Percentiles rank a stretch among this genome's conserved stretches.
Evolutionary conservation across 2,113 vertebrate species (phyloP).

Genomic region (Dipodomys spectabilis): DNA sequence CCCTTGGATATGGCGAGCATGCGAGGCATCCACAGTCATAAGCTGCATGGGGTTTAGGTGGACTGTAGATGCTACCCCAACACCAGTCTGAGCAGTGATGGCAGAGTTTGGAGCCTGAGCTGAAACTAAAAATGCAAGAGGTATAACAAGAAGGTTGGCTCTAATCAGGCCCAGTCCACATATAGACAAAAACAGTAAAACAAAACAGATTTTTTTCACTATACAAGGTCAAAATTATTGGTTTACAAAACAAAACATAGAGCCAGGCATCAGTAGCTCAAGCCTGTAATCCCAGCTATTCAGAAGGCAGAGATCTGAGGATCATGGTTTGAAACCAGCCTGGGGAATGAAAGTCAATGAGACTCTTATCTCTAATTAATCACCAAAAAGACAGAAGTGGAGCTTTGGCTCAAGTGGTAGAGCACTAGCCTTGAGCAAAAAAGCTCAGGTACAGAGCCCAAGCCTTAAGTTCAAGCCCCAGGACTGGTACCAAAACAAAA

Average conservation of each 20-base stretch:
- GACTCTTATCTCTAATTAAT: too few relatives aligned
- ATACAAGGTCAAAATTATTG: background rate
- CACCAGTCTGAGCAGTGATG: conserved; percentile 93
- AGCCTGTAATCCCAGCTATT: too few relatives aligned
- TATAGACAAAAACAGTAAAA: background rate
- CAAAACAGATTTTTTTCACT: background rate
- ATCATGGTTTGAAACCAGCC: too few relatives aligned
- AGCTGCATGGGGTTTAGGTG: conserved; percentile 98
- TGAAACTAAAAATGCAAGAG: conserved; percentile 87
- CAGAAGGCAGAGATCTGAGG: too few relatives aligned
- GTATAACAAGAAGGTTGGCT: background rate
- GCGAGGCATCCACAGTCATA: conserved; percentile 94
- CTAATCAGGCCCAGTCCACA: background rate
- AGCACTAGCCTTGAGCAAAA: too few relatives aligned
- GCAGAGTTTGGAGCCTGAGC: conserved; percentile 96
- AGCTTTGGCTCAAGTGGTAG: too few relatives aligned
- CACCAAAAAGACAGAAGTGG: too few relatives aligned
- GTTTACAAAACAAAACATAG: background rate
- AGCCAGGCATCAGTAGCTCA: background rate
- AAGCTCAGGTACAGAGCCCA: too few relatives aligned
- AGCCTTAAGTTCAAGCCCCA: too few relatives aligned
- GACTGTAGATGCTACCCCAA: conserved; percentile 96
- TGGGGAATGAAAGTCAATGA: too few relatives aligned
- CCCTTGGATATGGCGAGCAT: conserved; percentile 93
- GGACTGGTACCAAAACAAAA: too few relatives aligned